A percentile compares a stretch with the other conserved stretches of the same genome.
phyloP scores from a whole-genome alignment of 2,797 vertebrate genomes.

The Hafferia zeledoni region DNA sequence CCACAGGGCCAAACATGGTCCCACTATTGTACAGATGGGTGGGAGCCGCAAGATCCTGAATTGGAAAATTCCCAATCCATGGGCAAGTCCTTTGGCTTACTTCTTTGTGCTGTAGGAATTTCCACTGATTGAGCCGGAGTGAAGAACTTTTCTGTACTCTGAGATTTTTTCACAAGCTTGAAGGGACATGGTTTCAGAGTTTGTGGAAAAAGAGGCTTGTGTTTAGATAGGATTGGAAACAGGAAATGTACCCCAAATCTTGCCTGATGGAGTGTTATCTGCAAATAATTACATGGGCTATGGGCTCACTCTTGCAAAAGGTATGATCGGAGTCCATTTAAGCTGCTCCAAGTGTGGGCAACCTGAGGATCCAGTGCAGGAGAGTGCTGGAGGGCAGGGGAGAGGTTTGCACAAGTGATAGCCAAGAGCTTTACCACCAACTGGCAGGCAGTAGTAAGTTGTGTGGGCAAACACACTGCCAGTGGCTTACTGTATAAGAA shows the following conservation, averaged over 20 bases:
- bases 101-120: background rate
- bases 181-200: background rate
- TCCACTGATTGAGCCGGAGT: background rate
- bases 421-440: background rate
- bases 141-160: background rate
- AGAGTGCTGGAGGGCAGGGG: background rate
- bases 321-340: background rate
- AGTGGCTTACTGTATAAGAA: background rate
- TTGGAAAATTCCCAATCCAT: conserved; percentile 33
- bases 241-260: background rate
- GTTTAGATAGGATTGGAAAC: background rate
- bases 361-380: background rate
- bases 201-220: background rate
- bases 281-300: background rate
- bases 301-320: background rate
- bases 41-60: conserved; percentile 7
- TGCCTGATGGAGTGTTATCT: background rate
- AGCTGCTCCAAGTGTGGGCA: background rate
- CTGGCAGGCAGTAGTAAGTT: background rate
- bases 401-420: background rate
- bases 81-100: background rate
- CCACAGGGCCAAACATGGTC: conserved; percentile 3
- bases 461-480: background rate
- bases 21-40: conserved; percentile 52
- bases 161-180: background rate